Base-by-base conservation (phyloP, 2,113 vertebrate genomes). In the Phasianus colchicus region DNA sequence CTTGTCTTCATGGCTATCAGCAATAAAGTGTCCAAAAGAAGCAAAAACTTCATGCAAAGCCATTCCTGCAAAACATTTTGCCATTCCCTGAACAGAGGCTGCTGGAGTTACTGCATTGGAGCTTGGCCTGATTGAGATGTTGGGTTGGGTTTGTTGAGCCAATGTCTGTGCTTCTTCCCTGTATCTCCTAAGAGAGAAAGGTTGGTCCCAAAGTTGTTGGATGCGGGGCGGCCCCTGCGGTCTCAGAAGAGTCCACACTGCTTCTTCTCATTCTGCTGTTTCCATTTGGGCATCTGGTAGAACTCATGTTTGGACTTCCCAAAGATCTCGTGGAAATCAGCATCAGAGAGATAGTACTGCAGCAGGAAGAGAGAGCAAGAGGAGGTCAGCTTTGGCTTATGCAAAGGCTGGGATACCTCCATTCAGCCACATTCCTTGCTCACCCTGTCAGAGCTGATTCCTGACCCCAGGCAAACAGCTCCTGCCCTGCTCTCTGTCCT, bases 221-320 rank as follows among this genome's bases (percentile, higher is more conserved):
- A 32, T 43, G 58, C 43, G 2, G 5, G 42, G 11, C 30, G 70
- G 42, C 29, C 50, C 15, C 55, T 71, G 34, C 5, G 0, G 47
- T 75, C 54, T 98, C 97, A 99, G 97, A 99, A 99, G 71, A 99
- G 97, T 72, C 99, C 98, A 2, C 96, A 96, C 43, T 98, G 98
- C 89, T 99, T 98, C 97, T 99, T 99, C 91, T 99, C 90, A 0
- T 98, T 98, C 55, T 96, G 98, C 96, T 99, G 99, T 73, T 98
- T 98, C 99, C 99, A 99, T 89, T 95, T 97, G n/a, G 99, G 98
- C 97, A 99, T 96, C 52, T 98, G 96, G 85, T 96, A 97, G 96
- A 99, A 99, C 70, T 99, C 98, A 0, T 97, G 19, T 70, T 98
- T 98, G 76, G 94, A 97, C 60, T 98, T 98, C 43, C 99, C 98